Percentiles rank a stretch among this genome's conserved stretches.
phyloP scores from a whole-genome alignment of 2,888 invertebrate genomes.

The Glaucopsyche alexis region DNA sequence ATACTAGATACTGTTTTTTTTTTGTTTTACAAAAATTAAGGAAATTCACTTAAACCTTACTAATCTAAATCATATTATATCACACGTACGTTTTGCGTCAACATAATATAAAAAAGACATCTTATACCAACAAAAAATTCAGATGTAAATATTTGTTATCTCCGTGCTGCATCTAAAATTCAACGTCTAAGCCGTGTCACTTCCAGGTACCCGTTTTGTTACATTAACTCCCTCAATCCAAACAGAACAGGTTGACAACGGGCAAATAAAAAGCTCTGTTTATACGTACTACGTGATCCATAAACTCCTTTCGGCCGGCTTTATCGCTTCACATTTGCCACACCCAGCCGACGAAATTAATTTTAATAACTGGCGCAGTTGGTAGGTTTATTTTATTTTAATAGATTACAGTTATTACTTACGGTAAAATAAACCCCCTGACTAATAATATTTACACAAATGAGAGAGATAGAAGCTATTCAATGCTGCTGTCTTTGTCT shows the following conservation, averaged over 20 bases:
- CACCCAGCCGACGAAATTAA: neutral
- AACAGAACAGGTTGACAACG: slow-evolving; percentile 60
- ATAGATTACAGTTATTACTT: neutral
- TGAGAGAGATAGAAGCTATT: too few relatives aligned
- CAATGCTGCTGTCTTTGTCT: too few relatives aligned
- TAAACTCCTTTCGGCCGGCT: slow-evolving; percentile 52
- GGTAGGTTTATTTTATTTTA: neutral
- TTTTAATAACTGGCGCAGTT: neutral
- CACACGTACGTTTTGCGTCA: neutral
- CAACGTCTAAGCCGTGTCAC: slow-evolving; percentile 44
- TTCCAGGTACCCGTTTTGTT: slow-evolving; percentile 53
- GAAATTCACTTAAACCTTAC: too few relatives aligned
- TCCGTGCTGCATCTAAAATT: neutral
- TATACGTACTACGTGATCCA: slow-evolving; percentile 49
- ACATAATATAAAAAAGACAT: neutral
- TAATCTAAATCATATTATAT: too few relatives aligned
- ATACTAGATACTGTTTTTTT: too few relatives aligned
- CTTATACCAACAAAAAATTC: neutral
- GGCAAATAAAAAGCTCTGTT: slow-evolving; percentile 59
- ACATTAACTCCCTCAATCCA: slow-evolving; percentile 52
- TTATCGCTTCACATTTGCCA: slow-evolving; percentile 20
- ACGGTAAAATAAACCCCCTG: too few relatives aligned
- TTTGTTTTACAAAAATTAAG: too few relatives aligned
- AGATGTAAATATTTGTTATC: neutral
- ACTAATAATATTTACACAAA: too few relatives aligned